Evolutionary conservation across 1,140 invertebrate species (phyloP), one percentile per base, ranked within the genome.

Genomic region (Drosophila arawakana): DNA sequence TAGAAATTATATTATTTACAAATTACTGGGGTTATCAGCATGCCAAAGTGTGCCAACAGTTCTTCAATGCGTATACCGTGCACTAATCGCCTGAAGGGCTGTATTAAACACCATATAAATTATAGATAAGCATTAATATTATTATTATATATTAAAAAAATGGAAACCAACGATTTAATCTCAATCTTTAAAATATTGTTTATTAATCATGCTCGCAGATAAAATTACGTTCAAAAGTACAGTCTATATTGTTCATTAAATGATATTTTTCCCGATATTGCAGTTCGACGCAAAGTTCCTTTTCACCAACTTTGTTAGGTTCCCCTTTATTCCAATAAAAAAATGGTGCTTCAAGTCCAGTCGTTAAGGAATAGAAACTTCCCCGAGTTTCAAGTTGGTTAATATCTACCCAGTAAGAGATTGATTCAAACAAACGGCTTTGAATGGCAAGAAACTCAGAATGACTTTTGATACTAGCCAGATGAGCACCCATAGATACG

Each of bases 401-500:
- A 13, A 61, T 35, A 7, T 47, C 58, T 10, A 49, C 37, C 43
- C 44, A 61, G n/a, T n/a, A n/a, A n/a, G n/a, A n/a, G n/a, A n/a
- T n/a, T n/a, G n/a, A n/a, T n/a, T n/a, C n/a, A n/a, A n/a, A n/a
- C n/a, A n/a, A n/a, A n/a, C n/a, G n/a, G n/a, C n/a, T n/a, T n/a
- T n/a, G n/a, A n/a, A n/a, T n/a, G n/a, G n/a, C n/a, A n/a, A n/a
- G n/a, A n/a, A n/a, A n/a, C 30, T 62, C 59, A 18, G n/a, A 2
- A 6, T 9, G 0, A 11, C 37, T 62, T 18, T 62, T 18, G 5
- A 62, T 37, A 35, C 15, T 49, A 21, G 39, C 18, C 6, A 62
- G n/a, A 37, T 50, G 46, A 3, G 34, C 59, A 18, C 18, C 59
- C 0, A 62, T 37, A 8, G 46, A 7, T 1, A 3, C 2, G 13